Evolutionary conservation across 2,888 invertebrate genomes (phyloP).

Genomic region (Microdon myrmicae): DNA sequence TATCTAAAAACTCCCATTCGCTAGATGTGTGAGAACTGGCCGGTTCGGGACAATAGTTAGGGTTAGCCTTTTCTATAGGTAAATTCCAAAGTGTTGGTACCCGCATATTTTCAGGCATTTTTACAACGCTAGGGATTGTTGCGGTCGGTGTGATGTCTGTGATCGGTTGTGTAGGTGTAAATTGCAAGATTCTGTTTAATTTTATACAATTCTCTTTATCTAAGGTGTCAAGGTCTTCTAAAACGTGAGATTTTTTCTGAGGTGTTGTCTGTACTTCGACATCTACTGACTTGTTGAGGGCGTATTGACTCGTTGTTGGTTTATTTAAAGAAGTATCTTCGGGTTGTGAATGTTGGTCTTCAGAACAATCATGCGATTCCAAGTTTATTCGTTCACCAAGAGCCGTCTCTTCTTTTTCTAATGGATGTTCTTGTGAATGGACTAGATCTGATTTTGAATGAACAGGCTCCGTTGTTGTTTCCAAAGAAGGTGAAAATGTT

Average conservation of each 20-base stretch:
- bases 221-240: slow-evolving; percentile 24
- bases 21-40: slow-evolving; percentile 59
- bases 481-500: slow-evolving; percentile 54
- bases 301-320: slow-evolving; percentile 26
- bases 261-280: slow-evolving; percentile 60
- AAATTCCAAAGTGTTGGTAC: slow-evolving; percentile 71
- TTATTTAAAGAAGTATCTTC: slow-evolving; percentile 8
- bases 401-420: slow-evolving; percentile 79
- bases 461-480: slow-evolving; percentile 58
- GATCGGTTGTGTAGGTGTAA: slow-evolving; percentile 55
- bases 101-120: slow-evolving; percentile 67
- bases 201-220: background rate
- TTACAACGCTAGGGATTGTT: slow-evolving; percentile 52
- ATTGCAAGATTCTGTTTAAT: slow-evolving; percentile 51
- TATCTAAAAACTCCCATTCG: slow-evolving; percentile 66
- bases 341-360: slow-evolving; percentile 54
- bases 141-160: slow-evolving; percentile 26
- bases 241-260: slow-evolving; percentile 55
- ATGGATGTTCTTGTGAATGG: slow-evolving; percentile 75
- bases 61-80: slow-evolving; percentile 63
- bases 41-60: slow-evolving; percentile 30
- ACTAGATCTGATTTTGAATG: slow-evolving; percentile 72
- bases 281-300: slow-evolving; percentile 55
- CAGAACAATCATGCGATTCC: slow-evolving; percentile 59
- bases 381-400: slow-evolving; percentile 60